phyloP scores from a whole-genome alignment of 2,113 vertebrate genomes.

The Chaenocephalus aceratus region DNA sequence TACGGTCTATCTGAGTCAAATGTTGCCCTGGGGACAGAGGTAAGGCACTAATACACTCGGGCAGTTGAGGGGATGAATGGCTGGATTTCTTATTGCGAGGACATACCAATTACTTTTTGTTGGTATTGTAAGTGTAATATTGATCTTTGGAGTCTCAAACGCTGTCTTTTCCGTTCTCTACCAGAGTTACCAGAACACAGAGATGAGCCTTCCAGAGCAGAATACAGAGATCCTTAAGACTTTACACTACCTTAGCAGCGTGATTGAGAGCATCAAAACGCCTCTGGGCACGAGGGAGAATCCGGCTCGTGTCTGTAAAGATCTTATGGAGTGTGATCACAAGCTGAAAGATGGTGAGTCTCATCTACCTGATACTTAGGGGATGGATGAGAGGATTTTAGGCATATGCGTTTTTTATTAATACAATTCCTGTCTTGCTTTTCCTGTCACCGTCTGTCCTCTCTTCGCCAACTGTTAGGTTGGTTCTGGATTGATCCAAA shows the following conservation, averaged over 20 bases:
- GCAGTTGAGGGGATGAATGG: background rate
- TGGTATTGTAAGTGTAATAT: background rate
- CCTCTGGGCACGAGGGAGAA: conserved; percentile 93
- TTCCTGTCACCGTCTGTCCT: background rate
- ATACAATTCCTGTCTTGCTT: background rate
- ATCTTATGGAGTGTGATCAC: conserved; percentile 92
- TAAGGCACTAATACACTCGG: conserved; percentile 66
- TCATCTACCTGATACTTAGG: background rate
- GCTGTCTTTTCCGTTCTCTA: background rate
- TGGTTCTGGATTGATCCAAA: conserved; percentile 99
- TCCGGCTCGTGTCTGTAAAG: conserved; percentile 94
- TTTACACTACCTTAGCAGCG: conserved; percentile 90
- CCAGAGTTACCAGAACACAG: conserved; percentile 94
- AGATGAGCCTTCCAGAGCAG: conserved; percentile 86
- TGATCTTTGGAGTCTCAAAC: background rate
- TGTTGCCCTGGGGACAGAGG: conserved; percentile 88
- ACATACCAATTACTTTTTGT: background rate
- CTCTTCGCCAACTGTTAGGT: conserved; percentile 79
- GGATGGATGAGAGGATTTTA: background rate
- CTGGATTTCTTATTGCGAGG: background rate
- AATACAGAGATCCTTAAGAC: conserved; percentile 93
- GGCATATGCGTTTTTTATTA: background rate
- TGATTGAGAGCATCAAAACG: conserved; percentile 93
- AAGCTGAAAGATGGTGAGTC: conserved; percentile 89
- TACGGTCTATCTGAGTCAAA: conserved; percentile 85